Conservation (phyloP, 1,140 invertebrate species). For the Rhizoglyphus robini region DNA sequence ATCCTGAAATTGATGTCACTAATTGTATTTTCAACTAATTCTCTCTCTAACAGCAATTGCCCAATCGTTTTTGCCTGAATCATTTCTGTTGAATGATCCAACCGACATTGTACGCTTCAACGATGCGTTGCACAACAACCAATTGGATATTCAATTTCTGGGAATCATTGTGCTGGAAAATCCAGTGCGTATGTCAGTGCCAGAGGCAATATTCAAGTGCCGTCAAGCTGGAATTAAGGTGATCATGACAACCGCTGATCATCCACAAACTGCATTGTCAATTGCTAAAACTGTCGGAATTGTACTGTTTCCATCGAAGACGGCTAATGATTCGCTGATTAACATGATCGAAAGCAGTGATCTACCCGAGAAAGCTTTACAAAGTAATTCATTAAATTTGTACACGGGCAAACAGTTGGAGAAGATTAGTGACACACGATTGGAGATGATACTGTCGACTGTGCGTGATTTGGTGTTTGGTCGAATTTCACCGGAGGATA, state of each 20-base stretch:
- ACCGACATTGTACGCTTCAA: neutral
- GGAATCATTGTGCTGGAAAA: conserved; percentile 99
- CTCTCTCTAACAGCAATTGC: too few relatives aligned
- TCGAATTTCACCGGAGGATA: conserved; percentile 66
- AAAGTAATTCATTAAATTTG: neutral
- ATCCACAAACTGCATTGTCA: conserved; percentile 98
- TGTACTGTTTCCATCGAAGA: too few relatives aligned
- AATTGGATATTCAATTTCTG: conserved; percentile 54
- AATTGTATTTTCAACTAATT: too few relatives aligned
- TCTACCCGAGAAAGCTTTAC: too few relatives aligned
- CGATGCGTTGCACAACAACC: neutral
- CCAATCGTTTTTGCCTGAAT: too few relatives aligned
- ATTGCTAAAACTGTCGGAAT: conserved; percentile 99
- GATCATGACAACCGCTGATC: conserved; percentile 66
- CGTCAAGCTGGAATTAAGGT: conserved; percentile 72
- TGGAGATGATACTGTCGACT: conserved; percentile 47
- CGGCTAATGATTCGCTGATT: too few relatives aligned
- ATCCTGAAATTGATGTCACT: too few relatives aligned
- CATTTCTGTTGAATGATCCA: neutral
- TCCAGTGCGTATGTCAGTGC: conserved; percentile 83
- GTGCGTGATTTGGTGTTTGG: conserved; percentile 59
- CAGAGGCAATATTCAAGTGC: conserved; percentile 93
- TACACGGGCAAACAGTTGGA: neutral
- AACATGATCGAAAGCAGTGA: too few relatives aligned
- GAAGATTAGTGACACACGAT: conserved; percentile 36